phyloP scores from a whole-genome alignment of 1,140 invertebrate species.

The Lucilia sericata region DNA sequence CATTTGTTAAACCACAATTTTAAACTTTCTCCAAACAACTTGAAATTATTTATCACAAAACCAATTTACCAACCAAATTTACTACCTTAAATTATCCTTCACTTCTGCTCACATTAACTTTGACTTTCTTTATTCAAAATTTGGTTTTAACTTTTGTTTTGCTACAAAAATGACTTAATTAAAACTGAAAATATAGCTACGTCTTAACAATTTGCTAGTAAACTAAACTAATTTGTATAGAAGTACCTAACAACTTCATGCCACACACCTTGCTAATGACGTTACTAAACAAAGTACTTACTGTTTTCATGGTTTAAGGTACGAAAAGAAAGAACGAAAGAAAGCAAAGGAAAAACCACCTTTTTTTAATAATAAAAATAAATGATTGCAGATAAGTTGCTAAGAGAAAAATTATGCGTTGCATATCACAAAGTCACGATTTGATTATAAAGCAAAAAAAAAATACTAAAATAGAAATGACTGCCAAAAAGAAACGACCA shows the following conservation, averaged over 20 bases:
- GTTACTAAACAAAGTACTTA: too few relatives aligned
- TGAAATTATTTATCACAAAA: too few relatives aligned
- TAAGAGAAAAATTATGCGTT: constrained; percentile 24
- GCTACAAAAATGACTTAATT: constrained; percentile 15
- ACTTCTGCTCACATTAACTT: neutral
- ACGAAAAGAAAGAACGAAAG: neutral
- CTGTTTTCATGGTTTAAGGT: neutral
- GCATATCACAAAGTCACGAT: constrained; percentile 31
- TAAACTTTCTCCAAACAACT: too few relatives aligned
- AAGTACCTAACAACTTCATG: neutral
- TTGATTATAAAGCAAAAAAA: neutral
- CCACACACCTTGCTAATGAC: constrained; percentile 21
- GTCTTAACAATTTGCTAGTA: too few relatives aligned
- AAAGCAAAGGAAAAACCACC: neutral
- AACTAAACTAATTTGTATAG: too few relatives aligned
- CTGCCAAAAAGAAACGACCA: too few relatives aligned
- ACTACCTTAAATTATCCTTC: neutral
- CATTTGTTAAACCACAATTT: too few relatives aligned
- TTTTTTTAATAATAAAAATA: constrained; percentile 8
- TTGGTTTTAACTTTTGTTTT: too few relatives aligned
- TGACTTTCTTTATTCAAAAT: neutral
- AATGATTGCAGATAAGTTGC: constrained; percentile 20
- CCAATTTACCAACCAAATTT: neutral
- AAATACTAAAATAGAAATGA: too few relatives aligned
- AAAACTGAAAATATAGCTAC: neutral